These are phyloP conservation scores for Melieria crassipennis DNA, from an alignment of 2,888 invertebrate species.

Conservation along the genomic window DNA sequence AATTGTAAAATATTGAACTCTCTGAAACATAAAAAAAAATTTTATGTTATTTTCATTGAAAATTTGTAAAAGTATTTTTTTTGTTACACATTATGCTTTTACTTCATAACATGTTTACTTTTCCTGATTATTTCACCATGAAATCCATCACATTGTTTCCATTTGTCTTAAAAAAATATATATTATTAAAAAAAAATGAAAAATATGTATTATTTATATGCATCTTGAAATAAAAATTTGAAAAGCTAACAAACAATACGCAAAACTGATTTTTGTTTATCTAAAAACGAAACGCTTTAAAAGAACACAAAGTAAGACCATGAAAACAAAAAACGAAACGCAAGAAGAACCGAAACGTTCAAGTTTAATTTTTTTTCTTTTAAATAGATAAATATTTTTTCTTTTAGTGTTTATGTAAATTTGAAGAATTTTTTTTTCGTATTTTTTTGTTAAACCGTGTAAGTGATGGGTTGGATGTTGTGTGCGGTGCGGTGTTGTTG, in stretches of 20 bases:
- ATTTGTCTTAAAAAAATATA: too few relatives aligned
- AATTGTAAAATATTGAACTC: too few relatives aligned
- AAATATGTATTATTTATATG: too few relatives aligned
- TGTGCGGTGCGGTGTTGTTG: background rate
- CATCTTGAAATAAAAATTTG: too few relatives aligned
- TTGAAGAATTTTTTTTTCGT: background rate
- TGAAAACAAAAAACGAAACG: conserved; percentile 1
- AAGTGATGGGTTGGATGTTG: background rate
- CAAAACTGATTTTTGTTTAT: background rate
- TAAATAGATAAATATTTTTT: background rate
- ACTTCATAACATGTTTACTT: too few relatives aligned
- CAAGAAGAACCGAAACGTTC: background rate
- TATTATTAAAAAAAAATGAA: too few relatives aligned
- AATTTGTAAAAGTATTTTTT: too few relatives aligned
- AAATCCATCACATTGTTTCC: too few relatives aligned
- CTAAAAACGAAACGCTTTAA: conserved; percentile 1
- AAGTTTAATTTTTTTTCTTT: background rate
- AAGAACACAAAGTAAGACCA: background rate
- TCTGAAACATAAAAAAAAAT: too few relatives aligned
- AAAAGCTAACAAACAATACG: background rate
- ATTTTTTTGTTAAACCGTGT: background rate
- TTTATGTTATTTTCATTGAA: too few relatives aligned
- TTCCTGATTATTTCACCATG: too few relatives aligned
- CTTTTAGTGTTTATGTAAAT: background rate
- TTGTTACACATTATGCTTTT: too few relatives aligned